A percentile compares a stretch with the other conserved stretches of the same genome.
phyloP scores from a whole-genome alignment of 2,113 vertebrate species.

The Poeciliopsis retropinna region DNA sequence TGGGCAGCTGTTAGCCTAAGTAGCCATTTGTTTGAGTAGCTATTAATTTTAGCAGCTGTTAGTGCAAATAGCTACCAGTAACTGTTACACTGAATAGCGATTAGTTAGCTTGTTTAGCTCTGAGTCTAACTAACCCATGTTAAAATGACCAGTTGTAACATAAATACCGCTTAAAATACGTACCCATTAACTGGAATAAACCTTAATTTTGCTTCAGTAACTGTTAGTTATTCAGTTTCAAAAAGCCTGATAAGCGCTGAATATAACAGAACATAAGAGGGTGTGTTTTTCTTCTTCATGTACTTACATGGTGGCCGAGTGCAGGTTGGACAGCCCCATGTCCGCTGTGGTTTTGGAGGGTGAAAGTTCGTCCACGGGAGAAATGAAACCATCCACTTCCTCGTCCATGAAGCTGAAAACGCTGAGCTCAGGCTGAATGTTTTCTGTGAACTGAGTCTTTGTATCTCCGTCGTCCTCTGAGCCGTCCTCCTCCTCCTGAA shows the following conservation, averaged over 20 bases:
- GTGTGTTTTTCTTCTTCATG: not conserved
- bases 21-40: too few species aligned
- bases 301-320: slow-evolving; percentile 92
- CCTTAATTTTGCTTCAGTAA: not conserved
- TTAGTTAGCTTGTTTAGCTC: too few species aligned
- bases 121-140: too few species aligned
- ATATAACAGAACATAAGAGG: not conserved
- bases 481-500: slow-evolving; percentile 92
- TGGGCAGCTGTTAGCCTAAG: too few species aligned
- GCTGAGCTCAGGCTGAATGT: slow-evolving; percentile 82
- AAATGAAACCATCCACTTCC: slow-evolving; percentile 90
- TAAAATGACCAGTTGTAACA: too few species aligned
- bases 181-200: too few species aligned
- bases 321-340: slow-evolving; percentile 92
- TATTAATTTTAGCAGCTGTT: too few species aligned
- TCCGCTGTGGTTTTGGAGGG: slow-evolving; percentile 86
- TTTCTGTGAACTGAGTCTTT: slow-evolving; percentile 82
- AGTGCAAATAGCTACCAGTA: too few species aligned
- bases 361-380: slow-evolving; percentile 90
- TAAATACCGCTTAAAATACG: too few species aligned
- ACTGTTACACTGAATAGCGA: too few species aligned
- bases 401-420: slow-evolving; percentile 90
- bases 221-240: not conserved
- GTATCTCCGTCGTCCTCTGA: slow-evolving; percentile 87
- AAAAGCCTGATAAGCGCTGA: not conserved